phyloP scores from a whole-genome alignment of 92 coral and sea anemone species.

The Actinernus sp. region DNA sequence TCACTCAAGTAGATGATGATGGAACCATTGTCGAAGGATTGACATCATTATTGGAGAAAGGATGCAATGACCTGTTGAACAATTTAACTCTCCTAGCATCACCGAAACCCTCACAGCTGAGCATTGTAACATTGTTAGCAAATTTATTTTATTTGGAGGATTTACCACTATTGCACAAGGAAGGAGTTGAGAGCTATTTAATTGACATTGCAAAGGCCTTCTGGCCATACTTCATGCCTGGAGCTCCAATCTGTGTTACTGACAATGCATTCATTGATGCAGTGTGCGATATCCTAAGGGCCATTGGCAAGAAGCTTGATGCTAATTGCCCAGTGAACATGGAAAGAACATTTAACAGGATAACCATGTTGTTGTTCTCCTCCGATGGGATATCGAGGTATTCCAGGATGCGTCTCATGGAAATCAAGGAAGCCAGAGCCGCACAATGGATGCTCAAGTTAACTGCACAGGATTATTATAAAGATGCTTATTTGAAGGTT shows the following conservation, averaged over 20 bases:
- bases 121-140: slow-evolving; percentile 34
- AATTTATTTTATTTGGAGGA: slow-evolving; percentile 28
- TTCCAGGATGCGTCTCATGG: slow-evolving; percentile 49
- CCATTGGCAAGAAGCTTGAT: slow-evolving; percentile 44
- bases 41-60: slow-evolving; percentile 30
- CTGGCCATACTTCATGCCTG: slow-evolving; percentile 67
- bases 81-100: slow-evolving; percentile 38
- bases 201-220: slow-evolving; percentile 67
- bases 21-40: slow-evolving; percentile 14
- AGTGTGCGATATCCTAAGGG: slow-evolving; percentile 49
- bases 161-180: slow-evolving; percentile 29
- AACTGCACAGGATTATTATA: slow-evolving; percentile 34
- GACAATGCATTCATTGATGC: slow-evolving; percentile 42
- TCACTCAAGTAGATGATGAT: slow-evolving; percentile 48
- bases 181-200: slow-evolving; percentile 35
- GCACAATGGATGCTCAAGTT: slow-evolving; percentile 32
- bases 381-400: slow-evolving; percentile 25
- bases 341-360: slow-evolving; percentile 42
- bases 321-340: slow-evolving; percentile 51
- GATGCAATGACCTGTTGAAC: slow-evolving; percentile 28
- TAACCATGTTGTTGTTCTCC: slow-evolving; percentile 43
- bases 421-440: slow-evolving; percentile 47
- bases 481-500: slow-evolving; percentile 52
- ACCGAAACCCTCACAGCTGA: slow-evolving; percentile 28
- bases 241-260: slow-evolving; percentile 15